Conservation (phyloP, 2,888 invertebrate species). For the Osmoderma eremita region DNA sequence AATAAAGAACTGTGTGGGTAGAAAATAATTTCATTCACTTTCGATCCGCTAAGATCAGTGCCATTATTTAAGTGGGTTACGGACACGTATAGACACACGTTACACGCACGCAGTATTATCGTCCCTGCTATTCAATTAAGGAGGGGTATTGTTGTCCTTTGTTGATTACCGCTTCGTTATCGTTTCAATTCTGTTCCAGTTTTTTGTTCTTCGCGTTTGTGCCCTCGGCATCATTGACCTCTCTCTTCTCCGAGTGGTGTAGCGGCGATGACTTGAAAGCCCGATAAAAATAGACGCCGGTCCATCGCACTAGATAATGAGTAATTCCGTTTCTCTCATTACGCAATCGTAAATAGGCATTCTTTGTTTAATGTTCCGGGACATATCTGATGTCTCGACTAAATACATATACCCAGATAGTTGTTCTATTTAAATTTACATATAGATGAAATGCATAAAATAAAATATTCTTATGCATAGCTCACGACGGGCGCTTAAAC, state of each 20-base stretch:
- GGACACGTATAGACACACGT: not conserved
- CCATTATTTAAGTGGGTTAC: conserved; percentile 29
- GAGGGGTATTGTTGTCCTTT: conserved; percentile 18
- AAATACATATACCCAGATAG: not conserved
- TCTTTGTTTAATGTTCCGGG: conserved; percentile 23
- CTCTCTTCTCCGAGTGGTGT: not conserved
- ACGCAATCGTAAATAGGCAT: conserved; percentile 28
- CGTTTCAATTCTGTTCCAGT: conserved; percentile 3
- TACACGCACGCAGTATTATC: not conserved
- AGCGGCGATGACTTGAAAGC: conserved; percentile 20
- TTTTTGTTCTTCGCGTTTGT: conserved; percentile 9
- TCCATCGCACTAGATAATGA: conserved; percentile 26
- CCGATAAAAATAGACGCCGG: conserved; percentile 26
- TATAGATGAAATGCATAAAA: too few species aligned
- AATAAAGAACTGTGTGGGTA: conserved; percentile 20
- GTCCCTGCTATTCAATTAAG: conserved; percentile 17
- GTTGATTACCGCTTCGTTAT: conserved; percentile 24
- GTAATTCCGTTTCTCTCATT: conserved; percentile 30
- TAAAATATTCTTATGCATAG: too few species aligned
- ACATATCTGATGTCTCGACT: not conserved
- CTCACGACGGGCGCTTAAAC: too few species aligned
- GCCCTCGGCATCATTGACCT: conserved; percentile 20
- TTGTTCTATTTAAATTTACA: not conserved
- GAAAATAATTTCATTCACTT: conserved; percentile 29
- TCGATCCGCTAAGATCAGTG: conserved; percentile 29